A percentile compares a stretch with the other conserved stretches of the same genome.
Evolutionary conservation across 2,888 invertebrate genomes (phyloP).

Genomic region (Teleiodes luculella): DNA sequence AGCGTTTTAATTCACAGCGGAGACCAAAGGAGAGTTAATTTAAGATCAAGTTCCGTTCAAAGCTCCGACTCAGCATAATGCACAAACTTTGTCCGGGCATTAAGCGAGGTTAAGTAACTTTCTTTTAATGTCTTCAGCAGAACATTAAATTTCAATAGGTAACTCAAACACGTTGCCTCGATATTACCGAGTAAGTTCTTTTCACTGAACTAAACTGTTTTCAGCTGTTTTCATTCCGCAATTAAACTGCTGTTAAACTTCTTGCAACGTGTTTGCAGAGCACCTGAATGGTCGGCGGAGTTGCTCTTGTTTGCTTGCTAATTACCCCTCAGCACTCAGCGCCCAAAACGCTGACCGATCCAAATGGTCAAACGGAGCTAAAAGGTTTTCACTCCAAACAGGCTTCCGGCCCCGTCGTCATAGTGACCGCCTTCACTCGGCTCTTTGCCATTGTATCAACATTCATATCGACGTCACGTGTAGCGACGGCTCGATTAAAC

Average conservation of each 20-base stretch:
- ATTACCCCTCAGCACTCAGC: conserved; percentile 70
- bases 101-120: conserved; percentile 2
- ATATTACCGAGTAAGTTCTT: conserved; percentile 60
- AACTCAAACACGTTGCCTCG: conserved; percentile 35
- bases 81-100: not conserved
- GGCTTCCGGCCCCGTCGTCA: conserved; percentile 58
- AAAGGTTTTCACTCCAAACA: conserved; percentile 62
- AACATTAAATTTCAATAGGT: conserved; percentile 53
- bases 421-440: conserved; percentile 62
- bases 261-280: conserved; percentile 74
- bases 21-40: conserved; percentile 16
- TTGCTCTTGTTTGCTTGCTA: conserved; percentile 76
- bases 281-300: conserved; percentile 71
- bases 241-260: conserved; percentile 78
- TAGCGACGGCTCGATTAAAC: conserved; percentile 65
- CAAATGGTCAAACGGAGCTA: conserved; percentile 69
- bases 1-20: conserved; percentile 23
- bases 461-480: conserved; percentile 71
- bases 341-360: conserved; percentile 64
- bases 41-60: conserved; percentile 4
- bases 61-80: not conserved
- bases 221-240: conserved; percentile 73
- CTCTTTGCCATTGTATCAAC: conserved; percentile 73
- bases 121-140: conserved; percentile 16
- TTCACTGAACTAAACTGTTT: conserved; percentile 69